phyloP scores from a whole-genome alignment of 1,140 invertebrate species.

The Cyclina sinensis region DNA sequence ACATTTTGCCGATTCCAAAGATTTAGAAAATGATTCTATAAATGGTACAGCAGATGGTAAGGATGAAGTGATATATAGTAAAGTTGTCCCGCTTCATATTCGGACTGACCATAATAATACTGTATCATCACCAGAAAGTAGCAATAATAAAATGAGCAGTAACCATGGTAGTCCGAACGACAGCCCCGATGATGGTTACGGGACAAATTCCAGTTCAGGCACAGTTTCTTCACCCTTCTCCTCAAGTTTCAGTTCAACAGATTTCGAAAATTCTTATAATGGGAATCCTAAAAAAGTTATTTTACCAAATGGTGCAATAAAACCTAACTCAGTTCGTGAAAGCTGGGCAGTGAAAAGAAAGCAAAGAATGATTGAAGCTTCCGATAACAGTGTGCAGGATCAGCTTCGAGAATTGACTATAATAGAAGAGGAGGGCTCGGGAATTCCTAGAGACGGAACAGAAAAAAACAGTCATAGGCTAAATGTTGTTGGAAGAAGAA shows the following conservation, averaged over 20 bases:
- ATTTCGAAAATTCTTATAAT: slow-evolving; percentile 50
- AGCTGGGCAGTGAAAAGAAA: slow-evolving; percentile 75
- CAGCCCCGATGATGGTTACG: slow-evolving; percentile 77
- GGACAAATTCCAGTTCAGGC: slow-evolving; percentile 77
- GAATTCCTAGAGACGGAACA: neutral
- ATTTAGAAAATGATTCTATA: neutral
- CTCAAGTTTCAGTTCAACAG: slow-evolving; percentile 71
- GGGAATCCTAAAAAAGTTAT: slow-evolving; percentile 47
- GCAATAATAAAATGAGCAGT: slow-evolving; percentile 43
- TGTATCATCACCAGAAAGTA: slow-evolving; percentile 25
- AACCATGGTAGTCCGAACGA: slow-evolving; percentile 59
- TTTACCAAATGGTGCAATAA: slow-evolving; percentile 69
- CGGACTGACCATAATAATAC: slow-evolving; percentile 18
- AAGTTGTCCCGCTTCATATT: slow-evolving; percentile 48
- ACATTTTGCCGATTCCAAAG: slow-evolving; percentile 55
- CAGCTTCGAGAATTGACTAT: slow-evolving; percentile 75
- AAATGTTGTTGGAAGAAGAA: slow-evolving; percentile 16
- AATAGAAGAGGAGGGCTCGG: slow-evolving; percentile 75
- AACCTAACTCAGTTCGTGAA: slow-evolving; percentile 64
- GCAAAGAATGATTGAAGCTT: slow-evolving; percentile 72
- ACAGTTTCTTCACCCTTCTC: slow-evolving; percentile 79
- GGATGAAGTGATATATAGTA: slow-evolving; percentile 9
- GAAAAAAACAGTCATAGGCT: slow-evolving; percentile 23
- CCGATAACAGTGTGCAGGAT: slow-evolving; percentile 76
- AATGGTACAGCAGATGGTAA: neutral